Evolutionary conservation across 1,140 invertebrate genomes (phyloP), one percentile per base, ranked within the genome.

Genomic region (Diorhabda carinulata): DNA sequence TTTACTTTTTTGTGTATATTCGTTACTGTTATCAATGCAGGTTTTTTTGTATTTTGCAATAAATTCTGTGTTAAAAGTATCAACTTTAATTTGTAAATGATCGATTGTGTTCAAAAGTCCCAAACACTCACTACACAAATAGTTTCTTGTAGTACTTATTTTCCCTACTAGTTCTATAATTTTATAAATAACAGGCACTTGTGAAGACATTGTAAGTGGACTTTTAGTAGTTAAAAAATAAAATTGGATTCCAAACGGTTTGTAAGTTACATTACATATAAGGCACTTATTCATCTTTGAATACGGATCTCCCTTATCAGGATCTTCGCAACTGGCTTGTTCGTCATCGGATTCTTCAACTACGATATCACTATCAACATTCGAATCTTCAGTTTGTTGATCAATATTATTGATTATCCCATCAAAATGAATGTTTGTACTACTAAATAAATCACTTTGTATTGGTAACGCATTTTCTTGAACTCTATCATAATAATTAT

Each of bases 271-370:
- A 65, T 77, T 77, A 62, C 79, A 80, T 40, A 80, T 70, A 10
- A 78, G 56, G 68, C 79, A 80, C 58, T 66, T 72, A 7, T 68
- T 72, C 7, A 66, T 71, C 43, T 70, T 57, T 41, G 67, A 70
- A n/a, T 47, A 60, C 47, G 62, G 45, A n/a, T 2, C 6, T 44
- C 67, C 47, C 69, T 66, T 71, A 40, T 72, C 70, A 56, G 66
- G 45, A 58, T 78, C 68, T 59, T 79, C 78, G 65, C 73, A 72
- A 56, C 75, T 73, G 25, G 70, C 57, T 43, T 70, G 56, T 61
- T 77, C 75, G 4, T 76, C 76, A 71, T 78, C 77, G 0, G 77
- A 77, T 67, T 80, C 79, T 74, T 80, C 79, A 6, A 80, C 79
- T 43, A 80, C 71, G 43, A 80, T 80, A 66, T 80, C 79, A 73